Conservation (phyloP, 2,888 invertebrate species). For the Luffia ferchaultella region DNA sequence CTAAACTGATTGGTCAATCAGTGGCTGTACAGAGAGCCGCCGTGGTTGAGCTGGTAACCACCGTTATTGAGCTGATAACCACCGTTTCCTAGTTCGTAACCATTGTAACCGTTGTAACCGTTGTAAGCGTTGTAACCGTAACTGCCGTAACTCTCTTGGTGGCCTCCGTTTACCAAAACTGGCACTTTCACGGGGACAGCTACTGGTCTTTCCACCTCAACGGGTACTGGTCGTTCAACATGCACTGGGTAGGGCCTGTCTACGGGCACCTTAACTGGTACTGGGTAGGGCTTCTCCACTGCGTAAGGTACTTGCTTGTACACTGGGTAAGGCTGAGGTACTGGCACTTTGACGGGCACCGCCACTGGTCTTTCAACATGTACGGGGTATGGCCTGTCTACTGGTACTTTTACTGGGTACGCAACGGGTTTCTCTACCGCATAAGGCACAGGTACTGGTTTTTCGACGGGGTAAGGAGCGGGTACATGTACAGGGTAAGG, state of each 20-base stretch:
- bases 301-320: slow-evolving; percentile 71
- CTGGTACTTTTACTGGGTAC: slow-evolving; percentile 69
- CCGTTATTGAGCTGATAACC: not conserved
- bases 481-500: slow-evolving; percentile 75
- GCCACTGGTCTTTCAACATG: slow-evolving; percentile 58
- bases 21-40: not conserved
- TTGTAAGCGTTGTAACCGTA: not conserved
- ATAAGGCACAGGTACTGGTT: slow-evolving; percentile 67
- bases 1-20: not conserved
- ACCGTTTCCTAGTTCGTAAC: not conserved
- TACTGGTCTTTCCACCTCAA: slow-evolving; percentile 58
- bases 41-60: not conserved
- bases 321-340: slow-evolving; percentile 69
- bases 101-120: not conserved
- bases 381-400: slow-evolving; percentile 69
- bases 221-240: slow-evolving; percentile 51
- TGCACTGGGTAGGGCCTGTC: slow-evolving; percentile 72
- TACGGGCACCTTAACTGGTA: slow-evolving; percentile 72
- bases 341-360: slow-evolving; percentile 64
- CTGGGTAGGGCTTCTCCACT: slow-evolving; percentile 66
- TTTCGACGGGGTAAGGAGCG: slow-evolving; percentile 67
- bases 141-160: slow-evolving; percentile 13
- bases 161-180: slow-evolving; percentile 34
- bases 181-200: slow-evolving; percentile 66
- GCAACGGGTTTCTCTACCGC: slow-evolving; percentile 72